Conservation (phyloP, 2,113 vertebrate genomes). For the Galemys pyrenaicus region DNA sequence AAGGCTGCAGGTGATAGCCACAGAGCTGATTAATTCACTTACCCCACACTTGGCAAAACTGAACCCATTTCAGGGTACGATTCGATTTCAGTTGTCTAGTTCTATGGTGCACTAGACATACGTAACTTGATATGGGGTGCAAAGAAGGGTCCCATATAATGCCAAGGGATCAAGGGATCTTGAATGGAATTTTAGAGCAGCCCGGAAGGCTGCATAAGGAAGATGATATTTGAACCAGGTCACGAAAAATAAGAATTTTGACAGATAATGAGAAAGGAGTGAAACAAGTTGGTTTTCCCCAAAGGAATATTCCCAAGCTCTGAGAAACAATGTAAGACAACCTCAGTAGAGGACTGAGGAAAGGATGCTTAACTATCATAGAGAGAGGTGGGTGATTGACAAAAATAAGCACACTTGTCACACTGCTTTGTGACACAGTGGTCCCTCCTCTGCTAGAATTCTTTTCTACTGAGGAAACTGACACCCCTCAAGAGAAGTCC, state of each 20-base stretch:
- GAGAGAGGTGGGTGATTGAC: not conserved
- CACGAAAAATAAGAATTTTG: not conserved
- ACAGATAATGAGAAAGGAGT: not conserved
- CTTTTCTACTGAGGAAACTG: not conserved
- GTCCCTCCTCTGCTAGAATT: not conserved
- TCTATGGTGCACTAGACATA: not conserved
- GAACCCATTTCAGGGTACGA: not conserved
- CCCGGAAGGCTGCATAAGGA: not conserved
- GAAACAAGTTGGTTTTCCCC: not conserved
- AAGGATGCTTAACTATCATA: not conserved
- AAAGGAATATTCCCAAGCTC: not conserved
- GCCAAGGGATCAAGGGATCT: too few species aligned
- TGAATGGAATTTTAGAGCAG: not conserved
- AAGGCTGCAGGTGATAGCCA: too few species aligned
- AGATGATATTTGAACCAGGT: not conserved
- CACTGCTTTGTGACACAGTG: accelerated
- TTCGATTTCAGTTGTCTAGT: not conserved
- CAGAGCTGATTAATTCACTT: too few species aligned
- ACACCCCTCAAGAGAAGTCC: not conserved
- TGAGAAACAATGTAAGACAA: not conserved
- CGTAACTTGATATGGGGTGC: not conserved
- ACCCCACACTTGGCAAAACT: not conserved
- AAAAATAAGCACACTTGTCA: not conserved
- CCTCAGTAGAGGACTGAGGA: not conserved
- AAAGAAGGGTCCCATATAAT: not conserved